A percentile compares a stretch with the other conserved stretches of the same genome.
phyloP scores from a whole-genome alignment of 2,888 invertebrate species.

The Phragmatobia fuliginosa region DNA sequence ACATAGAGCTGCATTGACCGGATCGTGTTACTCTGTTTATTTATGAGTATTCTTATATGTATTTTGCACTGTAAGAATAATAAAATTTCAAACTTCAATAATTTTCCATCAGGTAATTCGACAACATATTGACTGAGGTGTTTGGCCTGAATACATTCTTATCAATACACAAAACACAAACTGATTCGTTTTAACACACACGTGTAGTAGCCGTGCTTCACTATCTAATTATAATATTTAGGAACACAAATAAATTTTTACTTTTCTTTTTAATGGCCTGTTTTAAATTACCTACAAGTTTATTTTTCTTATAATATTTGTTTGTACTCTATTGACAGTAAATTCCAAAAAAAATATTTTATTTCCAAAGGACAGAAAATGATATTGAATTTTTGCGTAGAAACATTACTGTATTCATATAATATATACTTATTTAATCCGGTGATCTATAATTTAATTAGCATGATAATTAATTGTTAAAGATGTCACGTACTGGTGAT shows the following conservation, averaged over 20 bases:
- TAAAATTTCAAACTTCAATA: not conserved
- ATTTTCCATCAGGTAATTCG: not conserved
- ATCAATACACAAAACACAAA: conserved; percentile 18
- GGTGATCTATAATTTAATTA: conserved; percentile 25
- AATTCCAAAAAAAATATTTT: too few relatives aligned
- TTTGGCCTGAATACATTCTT: conserved; percentile 34
- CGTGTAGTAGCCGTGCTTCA: not conserved
- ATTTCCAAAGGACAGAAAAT: too few relatives aligned
- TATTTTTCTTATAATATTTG: not conserved
- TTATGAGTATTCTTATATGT: too few relatives aligned
- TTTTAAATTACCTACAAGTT: not conserved
- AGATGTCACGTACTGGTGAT: conserved; percentile 41
- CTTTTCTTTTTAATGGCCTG: not conserved
- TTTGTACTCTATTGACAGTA: not conserved
- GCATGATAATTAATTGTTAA: conserved; percentile 26
- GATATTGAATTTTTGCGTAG: too few relatives aligned
- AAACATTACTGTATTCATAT: too few relatives aligned
- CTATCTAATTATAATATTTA: conserved; percentile 1
- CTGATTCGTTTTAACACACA: not conserved
- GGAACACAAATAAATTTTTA: not conserved
- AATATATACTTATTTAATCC: too few relatives aligned
- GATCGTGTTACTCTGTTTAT: too few relatives aligned
- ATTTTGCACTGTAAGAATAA: too few relatives aligned
- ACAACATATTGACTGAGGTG: not conserved
- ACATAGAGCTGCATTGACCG: too few relatives aligned